Percentiles rank a stretch among this genome's conserved stretches.
phyloP scores from a whole-genome alignment of 2,888 invertebrate genomes.

The Erebia aethiops region DNA sequence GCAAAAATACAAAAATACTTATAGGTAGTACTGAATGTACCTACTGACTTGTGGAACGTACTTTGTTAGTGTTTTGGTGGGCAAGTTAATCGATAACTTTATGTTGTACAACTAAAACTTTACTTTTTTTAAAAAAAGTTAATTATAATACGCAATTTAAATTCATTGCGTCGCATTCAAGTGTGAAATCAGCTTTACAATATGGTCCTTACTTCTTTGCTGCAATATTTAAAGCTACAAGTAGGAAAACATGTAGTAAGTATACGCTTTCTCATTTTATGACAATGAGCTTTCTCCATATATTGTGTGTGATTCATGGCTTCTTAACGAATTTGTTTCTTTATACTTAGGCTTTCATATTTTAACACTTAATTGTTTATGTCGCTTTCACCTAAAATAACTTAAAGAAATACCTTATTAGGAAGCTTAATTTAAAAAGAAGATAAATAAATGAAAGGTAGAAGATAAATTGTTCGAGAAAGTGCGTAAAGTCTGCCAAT shows the following conservation, averaged over 20 bases:
- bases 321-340: background rate
- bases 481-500: no score
- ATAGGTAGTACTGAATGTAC: no score
- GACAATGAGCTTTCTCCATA: slow-evolving; percentile 22
- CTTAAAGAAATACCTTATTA: no score
- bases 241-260: background rate
- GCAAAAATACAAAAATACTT: no score
- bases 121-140: no score
- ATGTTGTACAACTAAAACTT: no score
- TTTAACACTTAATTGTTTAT: background rate
- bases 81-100: no score
- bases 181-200: slow-evolving; percentile 7
- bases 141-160: no score
- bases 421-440: background rate
- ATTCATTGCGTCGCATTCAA: background rate
- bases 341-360: slow-evolving; percentile 7
- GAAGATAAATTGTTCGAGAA: no score
- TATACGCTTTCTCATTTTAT: background rate
- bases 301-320: slow-evolving; percentile 16
- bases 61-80: no score
- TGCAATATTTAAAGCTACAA: background rate
- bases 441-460: background rate
- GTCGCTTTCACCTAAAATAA: no score
- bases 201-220: slow-evolving; percentile 5
- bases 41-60: no score